phyloP scores from a whole-genome alignment of 2,888 invertebrate genomes.

The Trissolcus japonicus region DNA sequence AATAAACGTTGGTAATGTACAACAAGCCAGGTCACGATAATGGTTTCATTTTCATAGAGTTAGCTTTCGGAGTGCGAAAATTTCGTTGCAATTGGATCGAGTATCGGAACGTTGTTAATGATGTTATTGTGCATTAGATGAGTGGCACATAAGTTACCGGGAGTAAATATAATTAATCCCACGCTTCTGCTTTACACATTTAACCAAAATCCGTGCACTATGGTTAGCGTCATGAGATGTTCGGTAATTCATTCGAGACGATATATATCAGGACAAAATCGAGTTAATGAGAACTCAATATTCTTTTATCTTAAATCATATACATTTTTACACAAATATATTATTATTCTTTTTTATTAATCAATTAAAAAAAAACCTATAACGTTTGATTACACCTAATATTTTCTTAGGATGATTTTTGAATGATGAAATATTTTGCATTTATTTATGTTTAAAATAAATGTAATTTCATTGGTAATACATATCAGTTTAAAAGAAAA shows the following conservation, averaged over 20 bases:
- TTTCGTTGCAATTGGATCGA: slow-evolving; percentile 23
- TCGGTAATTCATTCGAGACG: too few relatives aligned
- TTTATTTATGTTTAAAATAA: too few relatives aligned
- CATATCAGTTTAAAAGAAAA: too few relatives aligned
- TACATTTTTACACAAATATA: background rate
- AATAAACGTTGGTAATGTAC: background rate
- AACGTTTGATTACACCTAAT: too few relatives aligned
- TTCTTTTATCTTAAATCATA: background rate
- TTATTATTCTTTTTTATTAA: too few relatives aligned
- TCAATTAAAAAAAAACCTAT: too few relatives aligned
- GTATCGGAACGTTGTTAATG: slow-evolving; percentile 28
- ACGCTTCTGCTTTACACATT: slow-evolving; percentile 18
- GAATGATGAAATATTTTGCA: too few relatives aligned
- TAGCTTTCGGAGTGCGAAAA: background rate
- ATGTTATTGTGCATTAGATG: slow-evolving; percentile 18
- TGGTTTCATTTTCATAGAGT: background rate
- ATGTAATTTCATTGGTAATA: too few relatives aligned
- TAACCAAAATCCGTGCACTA: slow-evolving; percentile 6
- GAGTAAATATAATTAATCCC: slow-evolving; percentile 1
- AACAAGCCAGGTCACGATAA: background rate
- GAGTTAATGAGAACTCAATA: too few relatives aligned
- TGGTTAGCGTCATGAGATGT: background rate
- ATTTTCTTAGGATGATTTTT: too few relatives aligned
- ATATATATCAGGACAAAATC: too few relatives aligned
- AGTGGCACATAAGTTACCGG: slow-evolving; percentile 25